A percentile compares a stretch with the other conserved stretches of the same genome.
phyloP scores from a whole-genome alignment of 2,113 vertebrate genomes.

The Triplophysa rosa region DNA sequence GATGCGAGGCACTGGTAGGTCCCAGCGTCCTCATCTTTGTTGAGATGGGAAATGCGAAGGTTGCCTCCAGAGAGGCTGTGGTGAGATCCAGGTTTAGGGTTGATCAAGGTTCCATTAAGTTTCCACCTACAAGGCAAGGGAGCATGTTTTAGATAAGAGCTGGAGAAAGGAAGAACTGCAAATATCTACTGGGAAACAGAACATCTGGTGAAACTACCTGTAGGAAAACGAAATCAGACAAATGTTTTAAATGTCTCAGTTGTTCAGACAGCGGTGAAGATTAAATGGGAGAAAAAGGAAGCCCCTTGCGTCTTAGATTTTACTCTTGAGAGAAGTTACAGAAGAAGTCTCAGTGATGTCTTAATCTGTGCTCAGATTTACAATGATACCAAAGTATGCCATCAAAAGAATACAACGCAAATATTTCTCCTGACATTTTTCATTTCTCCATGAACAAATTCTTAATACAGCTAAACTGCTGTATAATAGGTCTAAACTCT shows the following conservation, averaged over 20 bases:
- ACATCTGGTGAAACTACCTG: neutral
- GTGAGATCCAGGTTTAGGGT: conserved; percentile 82
- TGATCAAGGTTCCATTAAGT: conserved; percentile 87
- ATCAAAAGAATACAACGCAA: neutral
- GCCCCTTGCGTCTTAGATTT: neutral
- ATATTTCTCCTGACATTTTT: neutral
- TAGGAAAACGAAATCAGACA: neutral
- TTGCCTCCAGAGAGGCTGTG: conserved; percentile 89
- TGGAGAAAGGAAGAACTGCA: neutral
- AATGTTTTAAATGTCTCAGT: neutral
- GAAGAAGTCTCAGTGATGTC: neutral
- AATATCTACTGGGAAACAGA: neutral
- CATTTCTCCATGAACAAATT: neutral
- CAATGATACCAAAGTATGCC: neutral
- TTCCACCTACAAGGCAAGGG: conserved; percentile 81
- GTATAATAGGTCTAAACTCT: too few relatives aligned
- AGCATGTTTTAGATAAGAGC: neutral
- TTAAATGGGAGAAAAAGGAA: neutral
- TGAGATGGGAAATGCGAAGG: conserved; percentile 89
- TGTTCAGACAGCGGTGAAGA: neutral
- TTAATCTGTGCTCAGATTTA: neutral
- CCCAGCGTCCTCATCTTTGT: conserved; percentile 87
- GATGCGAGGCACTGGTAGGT: conserved; percentile 93
- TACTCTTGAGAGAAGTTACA: neutral
- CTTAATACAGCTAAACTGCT: neutral